Evolutionary conservation across 2,113 vertebrate genomes (phyloP).

Genomic region (Vicugna pacos): DNA sequence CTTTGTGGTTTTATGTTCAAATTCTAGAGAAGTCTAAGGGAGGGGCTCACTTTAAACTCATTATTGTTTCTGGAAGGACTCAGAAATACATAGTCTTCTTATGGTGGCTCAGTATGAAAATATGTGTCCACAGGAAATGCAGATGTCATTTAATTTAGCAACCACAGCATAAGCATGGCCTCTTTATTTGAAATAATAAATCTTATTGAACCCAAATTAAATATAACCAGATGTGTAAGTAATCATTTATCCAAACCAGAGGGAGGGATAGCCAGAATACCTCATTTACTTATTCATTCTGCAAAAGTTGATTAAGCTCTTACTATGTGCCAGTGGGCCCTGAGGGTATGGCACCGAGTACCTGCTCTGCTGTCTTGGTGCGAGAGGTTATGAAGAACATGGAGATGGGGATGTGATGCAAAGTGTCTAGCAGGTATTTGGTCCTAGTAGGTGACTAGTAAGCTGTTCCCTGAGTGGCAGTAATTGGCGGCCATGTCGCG

Average conservation of each 20-base stretch:
- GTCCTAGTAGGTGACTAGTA: neutral
- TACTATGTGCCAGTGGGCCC: neutral
- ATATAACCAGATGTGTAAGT: neutral
- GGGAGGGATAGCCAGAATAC: neutral
- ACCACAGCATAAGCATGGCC: neutral
- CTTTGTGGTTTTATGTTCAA: constrained; percentile 30
- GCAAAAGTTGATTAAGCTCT: neutral
- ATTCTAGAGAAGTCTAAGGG: neutral
- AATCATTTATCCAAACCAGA: neutral
- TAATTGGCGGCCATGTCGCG: neutral
- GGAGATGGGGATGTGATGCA: neutral
- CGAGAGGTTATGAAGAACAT: neutral
- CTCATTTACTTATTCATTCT: neutral
- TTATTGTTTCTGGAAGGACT: constrained; percentile 43
- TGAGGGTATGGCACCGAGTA: neutral
- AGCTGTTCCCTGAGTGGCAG: neutral
- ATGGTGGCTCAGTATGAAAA: neutral
- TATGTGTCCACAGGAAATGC: constrained; percentile 16
- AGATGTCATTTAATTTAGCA: neutral
- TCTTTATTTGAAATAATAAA: constrained; percentile 36
- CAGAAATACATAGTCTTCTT: neutral
- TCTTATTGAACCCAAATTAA: constrained; percentile 13
- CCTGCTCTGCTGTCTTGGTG: neutral
- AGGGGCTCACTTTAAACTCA: neutral
- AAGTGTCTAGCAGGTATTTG: neutral